Percentiles rank a stretch among this genome's conserved stretches.
These are phyloP conservation scores for Sepioteuthis lessoniana DNA, from an alignment of 2,888 invertebrate genomes.

Conservation along the genomic window DNA sequence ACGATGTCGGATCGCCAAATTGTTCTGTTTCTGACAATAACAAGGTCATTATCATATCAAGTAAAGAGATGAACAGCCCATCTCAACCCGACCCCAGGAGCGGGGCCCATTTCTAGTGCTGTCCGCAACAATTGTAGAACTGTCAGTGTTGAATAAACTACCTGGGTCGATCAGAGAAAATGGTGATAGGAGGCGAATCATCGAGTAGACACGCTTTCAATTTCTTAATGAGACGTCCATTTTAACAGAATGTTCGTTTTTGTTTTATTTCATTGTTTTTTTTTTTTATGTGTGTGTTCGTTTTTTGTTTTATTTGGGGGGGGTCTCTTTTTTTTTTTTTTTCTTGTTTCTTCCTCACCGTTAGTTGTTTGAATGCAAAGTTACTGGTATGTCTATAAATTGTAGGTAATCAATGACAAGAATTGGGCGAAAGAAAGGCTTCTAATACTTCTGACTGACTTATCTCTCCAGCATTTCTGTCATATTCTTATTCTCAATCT, in stretches of 20 bases:
- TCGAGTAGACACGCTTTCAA: background rate
- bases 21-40: slow-evolving; percentile 33
- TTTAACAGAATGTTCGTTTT: background rate
- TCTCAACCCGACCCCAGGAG: background rate
- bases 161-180: too few species aligned
- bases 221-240: background rate
- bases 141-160: background rate
- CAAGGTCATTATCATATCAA: slow-evolving; percentile 9
- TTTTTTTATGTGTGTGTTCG: too few species aligned
- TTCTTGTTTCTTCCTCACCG: background rate
- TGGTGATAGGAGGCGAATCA: background rate
- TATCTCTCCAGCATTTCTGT: too few species aligned
- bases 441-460: too few species aligned
- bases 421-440: too few species aligned
- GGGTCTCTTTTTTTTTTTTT: too few species aligned
- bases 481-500: background rate
- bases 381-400: background rate
- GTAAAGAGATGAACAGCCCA: background rate
- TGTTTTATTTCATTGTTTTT: too few species aligned
- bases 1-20: background rate
- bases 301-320: too few species aligned
- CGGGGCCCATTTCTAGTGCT: background rate
- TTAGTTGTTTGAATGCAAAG: background rate
- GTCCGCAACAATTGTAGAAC: background rate
- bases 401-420: background rate